Percentiles rank a stretch among this genome's conserved stretches.
Evolutionary conservation across 2,888 invertebrate species (phyloP).

Genomic region (Vesta saturnalis): DNA sequence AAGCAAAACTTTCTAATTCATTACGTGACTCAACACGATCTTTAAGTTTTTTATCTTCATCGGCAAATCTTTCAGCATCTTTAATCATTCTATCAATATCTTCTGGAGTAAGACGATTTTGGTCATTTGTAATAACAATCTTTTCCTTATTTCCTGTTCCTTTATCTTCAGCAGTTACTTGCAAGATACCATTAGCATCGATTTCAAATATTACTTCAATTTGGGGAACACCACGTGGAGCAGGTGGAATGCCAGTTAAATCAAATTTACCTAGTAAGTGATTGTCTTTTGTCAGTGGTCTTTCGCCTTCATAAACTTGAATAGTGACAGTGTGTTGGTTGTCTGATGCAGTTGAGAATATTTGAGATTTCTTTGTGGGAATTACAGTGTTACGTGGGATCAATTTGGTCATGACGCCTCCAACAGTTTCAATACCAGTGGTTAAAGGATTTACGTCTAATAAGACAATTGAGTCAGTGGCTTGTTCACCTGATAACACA

Average conservation of each 20-base stretch:
- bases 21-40: conserved; percentile 96
- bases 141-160: conserved; percentile 99
- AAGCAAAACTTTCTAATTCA: conserved; percentile 96
- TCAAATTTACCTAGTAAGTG: conserved; percentile 99
- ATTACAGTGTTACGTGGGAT: conserved; percentile 98
- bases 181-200: conserved; percentile 93
- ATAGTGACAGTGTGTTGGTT: conserved; percentile 99
- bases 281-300: conserved; percentile 99
- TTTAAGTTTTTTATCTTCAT: conserved; percentile 97
- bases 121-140: conserved; percentile 98
- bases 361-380: conserved; percentile 98
- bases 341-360: conserved; percentile 99
- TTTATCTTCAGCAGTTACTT: conserved; percentile 98
- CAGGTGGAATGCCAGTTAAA: no score
- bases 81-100: conserved; percentile 99
- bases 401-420: conserved; percentile 99
- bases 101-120: conserved; percentile 95
- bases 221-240: conserved; percentile 91
- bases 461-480: conserved; percentile 94
- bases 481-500: conserved; percentile 96
- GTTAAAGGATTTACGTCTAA: conserved; percentile 99
- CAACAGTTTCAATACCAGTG: conserved; percentile 99
- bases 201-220: conserved; percentile 96
- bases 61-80: conserved; percentile 98
- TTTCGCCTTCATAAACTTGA: conserved; percentile 98